Percentiles rank a stretch among this genome's conserved stretches.
These are phyloP conservation scores for Gallinago paraguaiae DNA, from an alignment of 2,113 vertebrate species.

Conservation along the genomic window DNA sequence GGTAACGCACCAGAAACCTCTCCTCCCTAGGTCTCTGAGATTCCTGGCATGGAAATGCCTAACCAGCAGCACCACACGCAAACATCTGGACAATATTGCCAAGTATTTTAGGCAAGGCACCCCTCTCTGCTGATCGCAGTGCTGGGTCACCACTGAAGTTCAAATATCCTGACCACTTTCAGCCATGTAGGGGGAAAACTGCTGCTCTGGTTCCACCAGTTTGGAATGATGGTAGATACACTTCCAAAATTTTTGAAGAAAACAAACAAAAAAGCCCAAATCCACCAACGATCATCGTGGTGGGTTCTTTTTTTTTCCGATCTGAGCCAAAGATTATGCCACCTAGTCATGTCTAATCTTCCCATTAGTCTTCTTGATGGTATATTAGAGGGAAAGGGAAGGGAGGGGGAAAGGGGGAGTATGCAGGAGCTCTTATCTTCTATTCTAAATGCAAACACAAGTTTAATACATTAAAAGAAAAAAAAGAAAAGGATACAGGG, in stretches of 20 bases:
- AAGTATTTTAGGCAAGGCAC: not conserved
- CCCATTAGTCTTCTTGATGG: not conserved
- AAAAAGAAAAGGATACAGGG: not conserved
- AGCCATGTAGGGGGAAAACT: not conserved
- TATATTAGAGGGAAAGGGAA: not conserved
- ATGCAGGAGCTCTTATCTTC: not conserved
- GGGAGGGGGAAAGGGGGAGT: not conserved
- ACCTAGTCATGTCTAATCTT: not conserved
- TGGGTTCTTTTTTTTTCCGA: not conserved
- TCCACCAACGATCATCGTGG: not conserved
- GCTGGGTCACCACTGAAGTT: not conserved
- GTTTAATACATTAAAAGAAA: not conserved
- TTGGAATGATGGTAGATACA: not conserved
- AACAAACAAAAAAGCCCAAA: not conserved
- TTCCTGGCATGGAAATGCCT: not conserved
- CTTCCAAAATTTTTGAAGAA: not conserved
- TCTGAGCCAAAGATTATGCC: not conserved
- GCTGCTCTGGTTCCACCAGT: not conserved
- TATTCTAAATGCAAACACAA: slow-evolving; percentile 28
- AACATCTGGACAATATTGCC: not conserved
- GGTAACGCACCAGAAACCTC: not conserved
- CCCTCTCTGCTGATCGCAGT: not conserved
- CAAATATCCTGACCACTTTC: not conserved
- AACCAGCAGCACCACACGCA: not conserved
- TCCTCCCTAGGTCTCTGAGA: not conserved